phyloP scores from a whole-genome alignment of 2,888 invertebrate species.

The Heliconius ismenius region DNA sequence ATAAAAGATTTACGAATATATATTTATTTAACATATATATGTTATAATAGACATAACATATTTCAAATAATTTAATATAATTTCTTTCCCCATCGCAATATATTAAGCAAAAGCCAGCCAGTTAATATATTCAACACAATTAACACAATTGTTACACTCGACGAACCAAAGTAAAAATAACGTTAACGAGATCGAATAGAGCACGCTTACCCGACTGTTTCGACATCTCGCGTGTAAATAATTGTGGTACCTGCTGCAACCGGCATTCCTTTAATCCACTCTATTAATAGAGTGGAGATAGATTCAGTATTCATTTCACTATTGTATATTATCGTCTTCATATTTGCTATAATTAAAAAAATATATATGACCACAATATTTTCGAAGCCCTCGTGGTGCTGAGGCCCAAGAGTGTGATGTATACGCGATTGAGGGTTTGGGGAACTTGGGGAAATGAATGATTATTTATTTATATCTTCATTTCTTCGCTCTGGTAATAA shows the following conservation, averaged over 20 bases:
- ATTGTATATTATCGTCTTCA: conserved; percentile 33
- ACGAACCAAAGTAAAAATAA: conserved; percentile 50
- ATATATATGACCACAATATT: neutral
- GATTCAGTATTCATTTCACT: conserved; percentile 50
- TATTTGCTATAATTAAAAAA: neutral
- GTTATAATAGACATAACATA: neutral
- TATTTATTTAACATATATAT: neutral
- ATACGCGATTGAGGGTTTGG: no score
- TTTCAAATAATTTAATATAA: neutral
- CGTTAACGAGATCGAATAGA: conserved; percentile 60
- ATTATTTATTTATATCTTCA: no score
- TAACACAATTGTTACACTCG: conserved; percentile 35
- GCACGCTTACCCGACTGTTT: conserved; percentile 69
- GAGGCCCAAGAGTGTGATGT: no score
- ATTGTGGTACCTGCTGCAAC: conserved; percentile 65
- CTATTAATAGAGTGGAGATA: conserved; percentile 43
- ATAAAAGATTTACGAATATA: neutral
- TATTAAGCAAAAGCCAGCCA: conserved; percentile 15
- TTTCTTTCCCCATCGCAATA: conserved; percentile 2
- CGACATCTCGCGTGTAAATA: conserved; percentile 67
- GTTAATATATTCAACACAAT: conserved; percentile 28
- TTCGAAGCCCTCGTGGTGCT: no score
- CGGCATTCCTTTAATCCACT: conserved; percentile 67
- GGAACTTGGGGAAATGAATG: no score
- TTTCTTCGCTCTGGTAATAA: no score